Base-by-base conservation (phyloP, 2,113 vertebrate species). In the Lepus europaeus region DNA sequence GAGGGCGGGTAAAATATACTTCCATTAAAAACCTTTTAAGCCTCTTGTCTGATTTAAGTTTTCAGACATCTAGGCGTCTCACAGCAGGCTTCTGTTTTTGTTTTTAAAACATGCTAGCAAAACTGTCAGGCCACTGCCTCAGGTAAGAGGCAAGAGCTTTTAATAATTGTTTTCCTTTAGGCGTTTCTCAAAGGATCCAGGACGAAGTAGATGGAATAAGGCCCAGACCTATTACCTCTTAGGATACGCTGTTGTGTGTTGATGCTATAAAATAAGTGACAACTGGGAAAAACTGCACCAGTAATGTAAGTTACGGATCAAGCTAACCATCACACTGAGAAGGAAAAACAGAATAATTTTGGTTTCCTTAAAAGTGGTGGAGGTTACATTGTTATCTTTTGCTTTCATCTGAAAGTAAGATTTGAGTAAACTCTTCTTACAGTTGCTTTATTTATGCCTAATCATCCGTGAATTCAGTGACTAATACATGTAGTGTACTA, bases 351-450 rank as follows among this genome's bases (percentile, higher is more conserved):
- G 63, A 10, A n/a, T 78, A 25, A 83, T 39, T 93, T 89, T 84
- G 29, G 23, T 6, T 72, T 85, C 8, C 89, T 91, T 78, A 59
- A 85, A 85, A 83, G 31, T 69, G 59, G 11, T 76, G 39, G 22
- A 61, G 10, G 36, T 59, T 73, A 33, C 51, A 73, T 77, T 89
- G 23, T 66, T 90, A 14, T 85, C 36, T 89, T 84, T 91, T 86
- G 11, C 16, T 89, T 95, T 89, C 9, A 79, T 79, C 20, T 83
- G 64, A 59, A 94, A 76, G 36, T 80, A 9, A 89, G 86, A 23
- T 82, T 91, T 45, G 36, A 20, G n/a, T 91, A 72, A 59, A 59
- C 1, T 59, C 19, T 59, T 59, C 93, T 23, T 82, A 31, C 16
- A 87, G 0, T 83, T 56, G 25, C 19, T 59, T 45, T 45, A 45